Conservation (phyloP, 2,113 vertebrate genomes). For the Aleadryas rufinucha region DNA sequence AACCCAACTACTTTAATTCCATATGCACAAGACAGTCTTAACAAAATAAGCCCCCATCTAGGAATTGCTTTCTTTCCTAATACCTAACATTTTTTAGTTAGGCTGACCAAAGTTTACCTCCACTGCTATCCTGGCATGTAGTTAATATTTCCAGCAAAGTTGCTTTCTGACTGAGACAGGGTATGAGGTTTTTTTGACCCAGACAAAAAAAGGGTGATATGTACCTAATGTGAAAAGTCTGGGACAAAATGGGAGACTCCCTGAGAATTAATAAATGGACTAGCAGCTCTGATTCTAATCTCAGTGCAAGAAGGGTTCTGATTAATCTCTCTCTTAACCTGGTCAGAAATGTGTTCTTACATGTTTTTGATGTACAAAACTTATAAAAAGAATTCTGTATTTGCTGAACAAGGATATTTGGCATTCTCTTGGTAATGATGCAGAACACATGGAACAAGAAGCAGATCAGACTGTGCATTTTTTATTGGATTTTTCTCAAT, state of each 20-base stretch:
- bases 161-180: not conserved
- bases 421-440: not conserved
- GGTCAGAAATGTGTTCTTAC: not conserved
- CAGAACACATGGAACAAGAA: not conserved
- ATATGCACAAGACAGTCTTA: not conserved
- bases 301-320: not conserved
- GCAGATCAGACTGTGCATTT: not conserved
- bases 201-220: not conserved
- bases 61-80: not conserved
- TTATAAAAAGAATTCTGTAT: not conserved
- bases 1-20: not conserved
- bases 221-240: not conserved
- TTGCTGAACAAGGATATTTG: not conserved
- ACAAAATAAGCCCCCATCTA: not conserved
- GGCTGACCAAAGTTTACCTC: not conserved
- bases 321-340: not conserved
- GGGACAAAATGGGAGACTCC: not conserved
- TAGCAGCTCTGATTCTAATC: not conserved
- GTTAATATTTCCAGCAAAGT: not conserved
- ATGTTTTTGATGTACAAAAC: not conserved
- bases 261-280: not conserved
- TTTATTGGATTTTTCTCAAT: not conserved
- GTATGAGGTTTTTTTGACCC: not conserved
- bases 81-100: not conserved
- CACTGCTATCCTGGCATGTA: not conserved